phyloP scores from a whole-genome alignment of 2,797 vertebrate genomes.

The Lepilemur septentrionalis region DNA sequence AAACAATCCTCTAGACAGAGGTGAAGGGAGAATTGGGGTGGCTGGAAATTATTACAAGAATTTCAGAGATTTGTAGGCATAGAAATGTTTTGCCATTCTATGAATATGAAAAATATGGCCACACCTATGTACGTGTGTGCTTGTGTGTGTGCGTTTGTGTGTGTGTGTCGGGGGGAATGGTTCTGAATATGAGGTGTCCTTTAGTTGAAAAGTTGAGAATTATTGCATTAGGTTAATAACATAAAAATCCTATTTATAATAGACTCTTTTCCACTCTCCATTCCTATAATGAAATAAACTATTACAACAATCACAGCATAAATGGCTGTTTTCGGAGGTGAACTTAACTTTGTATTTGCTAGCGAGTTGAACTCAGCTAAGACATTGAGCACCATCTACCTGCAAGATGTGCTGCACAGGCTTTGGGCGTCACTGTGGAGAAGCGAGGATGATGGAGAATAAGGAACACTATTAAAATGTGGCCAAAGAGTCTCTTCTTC shows the following conservation, averaged over 20 bases:
- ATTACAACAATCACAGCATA: neutral
- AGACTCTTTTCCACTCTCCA: neutral
- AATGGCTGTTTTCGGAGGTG: neutral
- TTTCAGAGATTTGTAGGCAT: neutral
- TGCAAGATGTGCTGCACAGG: neutral
- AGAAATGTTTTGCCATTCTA: neutral
- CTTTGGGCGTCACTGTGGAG: neutral
- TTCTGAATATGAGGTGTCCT: neutral
- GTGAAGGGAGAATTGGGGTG: neutral
- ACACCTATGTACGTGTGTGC: too few species aligned
- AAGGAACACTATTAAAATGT: neutral
- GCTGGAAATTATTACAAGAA: neutral
- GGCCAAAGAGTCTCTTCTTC: neutral
- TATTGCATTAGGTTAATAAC: neutral
- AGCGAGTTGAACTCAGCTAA: neutral
- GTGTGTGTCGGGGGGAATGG: neutral
- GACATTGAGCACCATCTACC: neutral
- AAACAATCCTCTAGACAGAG: neutral
- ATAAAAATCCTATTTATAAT: neutral
- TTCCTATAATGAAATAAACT: neutral
- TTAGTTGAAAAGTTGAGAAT: neutral
- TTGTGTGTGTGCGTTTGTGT: too few species aligned
- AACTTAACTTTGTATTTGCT: neutral
- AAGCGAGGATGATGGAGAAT: neutral
- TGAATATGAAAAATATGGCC: neutral